Base-by-base conservation (phyloP, 2,888 invertebrate genomes). In the Oligia strigilis region DNA sequence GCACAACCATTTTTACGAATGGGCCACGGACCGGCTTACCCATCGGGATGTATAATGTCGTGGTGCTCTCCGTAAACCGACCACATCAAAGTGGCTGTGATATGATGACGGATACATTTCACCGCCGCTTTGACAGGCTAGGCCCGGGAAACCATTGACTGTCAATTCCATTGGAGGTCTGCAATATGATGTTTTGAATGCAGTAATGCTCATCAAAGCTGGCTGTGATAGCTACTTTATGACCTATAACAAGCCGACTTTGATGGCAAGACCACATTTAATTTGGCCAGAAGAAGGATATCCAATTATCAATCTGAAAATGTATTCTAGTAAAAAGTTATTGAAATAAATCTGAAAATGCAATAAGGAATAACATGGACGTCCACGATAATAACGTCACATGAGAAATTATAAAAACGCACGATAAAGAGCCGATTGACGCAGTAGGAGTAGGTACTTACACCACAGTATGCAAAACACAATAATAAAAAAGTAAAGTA, bases 1-100 rank as follows among this genome's bases (percentile, higher is more conserved):
- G 97, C 98, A 98, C 98, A 98, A 97, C 97, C 98, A 98, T 97
- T 98, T 98, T 98, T 98, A 98, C 98, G 98, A 98, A 97, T 96
- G 97, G 97, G 94, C 94, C 95, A 93, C 92, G 93, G 94, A 93
- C 92, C 75, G 60, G 72, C 60, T 60, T 72, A 72, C 43, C 60
- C 70, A 46, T 74, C 89, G 75, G 75, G 90, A 83, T 73, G 81
- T 76, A 75, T 87, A 77, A 70, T 29, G 85, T 73, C 62, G 88
- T 76, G 70, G 77, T 72, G 73, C 82, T 94, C 94, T 94, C 96
- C 94, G 94, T 95, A 97, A 97, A 97, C 98, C 98, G 97, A 98
- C 98, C 98, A 98, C 98, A 98, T 99, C 99, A 99, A 99, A 99
- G 98, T 99, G 99, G 99, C 99, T 99, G 99, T 99, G 99, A 99